These are phyloP conservation scores for Mustela nigripes DNA, from an alignment of 2,113 vertebrate genomes.

Conservation along the genomic window DNA sequence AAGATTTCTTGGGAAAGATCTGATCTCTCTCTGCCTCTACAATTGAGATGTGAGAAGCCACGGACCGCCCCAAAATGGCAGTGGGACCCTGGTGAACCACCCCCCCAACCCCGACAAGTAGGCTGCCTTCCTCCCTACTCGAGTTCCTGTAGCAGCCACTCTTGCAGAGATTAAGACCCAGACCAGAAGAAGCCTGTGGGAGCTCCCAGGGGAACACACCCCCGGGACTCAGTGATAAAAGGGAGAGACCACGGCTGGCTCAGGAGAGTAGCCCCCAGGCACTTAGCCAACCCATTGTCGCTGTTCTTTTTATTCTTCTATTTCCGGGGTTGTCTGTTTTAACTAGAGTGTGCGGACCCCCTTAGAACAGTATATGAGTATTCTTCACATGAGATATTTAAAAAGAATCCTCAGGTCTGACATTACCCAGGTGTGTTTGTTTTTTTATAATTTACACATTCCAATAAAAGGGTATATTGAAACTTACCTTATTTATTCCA, in stretches of 20 bases:
- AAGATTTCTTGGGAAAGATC: background rate
- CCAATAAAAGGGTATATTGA: background rate
- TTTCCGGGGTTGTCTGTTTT: background rate
- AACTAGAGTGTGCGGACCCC: background rate
- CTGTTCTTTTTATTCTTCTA: background rate
- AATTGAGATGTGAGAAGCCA: background rate
- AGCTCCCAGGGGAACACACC: background rate
- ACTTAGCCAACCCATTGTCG: background rate
- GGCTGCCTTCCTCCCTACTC: background rate
- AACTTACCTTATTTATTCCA: background rate
- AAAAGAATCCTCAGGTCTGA: background rate
- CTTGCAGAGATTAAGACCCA: background rate
- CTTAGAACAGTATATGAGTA: background rate
- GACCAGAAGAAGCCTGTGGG: background rate
- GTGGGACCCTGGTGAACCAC: accelerated
- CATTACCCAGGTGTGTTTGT: background rate
- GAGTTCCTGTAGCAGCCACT: accelerated
- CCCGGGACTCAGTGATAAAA: accelerated
- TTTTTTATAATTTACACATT: background rate
- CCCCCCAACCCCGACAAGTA: accelerated
- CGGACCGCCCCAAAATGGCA: background rate
- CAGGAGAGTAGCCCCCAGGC: background rate
- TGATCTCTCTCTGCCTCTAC: background rate
- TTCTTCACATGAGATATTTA: background rate
- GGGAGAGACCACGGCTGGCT: background rate